Base-by-base conservation (phyloP, 2,113 vertebrate genomes). In the Clarias gariepinus region DNA sequence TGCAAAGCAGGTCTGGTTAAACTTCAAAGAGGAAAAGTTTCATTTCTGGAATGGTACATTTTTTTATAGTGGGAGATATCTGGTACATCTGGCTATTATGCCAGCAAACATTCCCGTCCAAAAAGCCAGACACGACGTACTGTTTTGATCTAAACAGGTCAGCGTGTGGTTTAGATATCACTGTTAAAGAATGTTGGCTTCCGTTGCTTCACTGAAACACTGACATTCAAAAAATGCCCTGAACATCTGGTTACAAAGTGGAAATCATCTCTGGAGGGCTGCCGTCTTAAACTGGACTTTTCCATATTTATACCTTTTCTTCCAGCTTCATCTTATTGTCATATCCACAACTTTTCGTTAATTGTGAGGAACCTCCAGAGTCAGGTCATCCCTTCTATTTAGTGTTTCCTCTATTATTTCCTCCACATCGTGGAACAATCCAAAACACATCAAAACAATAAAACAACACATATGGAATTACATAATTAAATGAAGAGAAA, bases 91-190 rank as follows among this genome's bases (percentile, higher is more conserved):
- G 74, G 87, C 61, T 53, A 82, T 81, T 81, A 84, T 81, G 82
- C 85, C 85, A 89, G 36, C 41, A 11, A 28, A 76, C 82, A 74
- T 66, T 81, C 55, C 36, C 23, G 30, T 85, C 15, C 82, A 77
- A 87, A 81, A 58, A 28, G 47, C 30, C 52, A 63, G 82, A 90
- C 41, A 60, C 52, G 63, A 87, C n/a, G 61, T n/a, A 41, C 60
- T 86, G 86, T 90, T 88, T 87, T 89, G 86, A 90, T 86, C 82
- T 82, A 82, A 90, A 66, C 79, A 87, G 83, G 83, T 88, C 88
- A 88, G 79, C 81, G 80, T 77, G 83, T 85, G 86, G 85, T 87
- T 85, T 85, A 84, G 85, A 89, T 81, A 88, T 82, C 57, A 85
- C n/a, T 57, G 66, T 23, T 36, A 83, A 87, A 82, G 88, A 89